Evolutionary conservation across 2,888 invertebrate genomes (phyloP), one percentile per base, ranked within the genome.

Genomic region (Nephrocerus scutellatus): DNA sequence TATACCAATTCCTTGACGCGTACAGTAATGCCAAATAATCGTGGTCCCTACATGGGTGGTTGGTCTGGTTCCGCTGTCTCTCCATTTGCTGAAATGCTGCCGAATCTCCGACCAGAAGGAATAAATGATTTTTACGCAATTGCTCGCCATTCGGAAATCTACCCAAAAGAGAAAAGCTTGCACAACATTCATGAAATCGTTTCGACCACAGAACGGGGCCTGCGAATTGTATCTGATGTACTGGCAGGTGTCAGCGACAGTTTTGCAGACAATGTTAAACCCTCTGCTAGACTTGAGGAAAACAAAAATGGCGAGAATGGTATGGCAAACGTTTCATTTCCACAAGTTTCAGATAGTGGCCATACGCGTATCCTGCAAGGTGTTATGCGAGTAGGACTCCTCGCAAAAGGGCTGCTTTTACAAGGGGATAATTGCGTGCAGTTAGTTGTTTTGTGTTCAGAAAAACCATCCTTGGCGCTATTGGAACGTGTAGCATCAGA

Each of bases 111-210:
- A 31, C 82, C 84, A 1, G 91, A 92, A 68, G 84, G 88, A 4
- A 80, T 82, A 14, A 93, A 95, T 70, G 95, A 95, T 70, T 80
- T 89, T n/a, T 91, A 93, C 71, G 87, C 93, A 43, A 77, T 88
- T 66, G 82, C 86, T 37, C 84, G 86, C 59, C 93, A 95, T 68
- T 81, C 85, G 0, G 83, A 83, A 44, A 89, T 96, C 56, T 92
- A 90, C 72, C 93, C 93, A 1, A 77, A 80, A 54, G 91, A 91
- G 66, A 79, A 78, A 51, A 87, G 91, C 72, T 71, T 87, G 50
- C 80, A 82, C 60, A 78, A 80, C 39, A 87, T 92, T 36, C 92
- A 93, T 67, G 82, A 84, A 56, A 83, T 86, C 48, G 91, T 93
- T 13, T 83, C 84, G 8, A 84, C 88, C 62, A 85, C 88, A 10